phyloP scores from a whole-genome alignment of 2,888 invertebrate genomes.

The Lepetodrilus schrolli region DNA sequence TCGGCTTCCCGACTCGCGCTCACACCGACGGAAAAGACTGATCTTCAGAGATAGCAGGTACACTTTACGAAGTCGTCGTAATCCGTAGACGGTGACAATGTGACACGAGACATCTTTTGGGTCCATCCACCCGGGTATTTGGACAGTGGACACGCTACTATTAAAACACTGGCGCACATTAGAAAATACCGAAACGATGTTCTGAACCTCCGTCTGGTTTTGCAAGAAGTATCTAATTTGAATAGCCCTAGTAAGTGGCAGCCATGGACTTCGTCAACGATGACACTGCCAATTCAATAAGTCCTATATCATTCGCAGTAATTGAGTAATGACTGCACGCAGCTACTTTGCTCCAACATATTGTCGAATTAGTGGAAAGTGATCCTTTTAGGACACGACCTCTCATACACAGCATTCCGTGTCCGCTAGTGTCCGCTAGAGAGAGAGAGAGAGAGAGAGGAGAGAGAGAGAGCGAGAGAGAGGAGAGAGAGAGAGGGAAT shows the following conservation, averaged over 20 bases:
- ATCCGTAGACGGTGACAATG: neutral
- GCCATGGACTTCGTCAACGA: neutral
- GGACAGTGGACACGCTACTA: neutral
- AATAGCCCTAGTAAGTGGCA: neutral
- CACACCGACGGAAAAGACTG: conserved; percentile 29
- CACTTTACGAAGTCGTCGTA: neutral
- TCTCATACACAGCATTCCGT: no score
- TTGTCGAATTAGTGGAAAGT: no score
- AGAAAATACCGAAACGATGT: neutral
- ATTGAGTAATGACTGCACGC: no score
- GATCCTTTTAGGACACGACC: no score
- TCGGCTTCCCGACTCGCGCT: conserved; percentile 7
- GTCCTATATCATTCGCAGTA: no score
- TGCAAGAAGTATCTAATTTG: neutral
- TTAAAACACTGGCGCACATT: neutral
- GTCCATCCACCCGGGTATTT: neutral
- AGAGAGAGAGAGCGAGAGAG: no score
- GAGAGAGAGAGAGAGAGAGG: no score
- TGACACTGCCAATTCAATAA: no score
- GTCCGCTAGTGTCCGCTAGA: no score
- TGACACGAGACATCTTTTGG: neutral
- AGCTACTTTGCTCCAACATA: no score
- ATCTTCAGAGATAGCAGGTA: conserved; percentile 11
- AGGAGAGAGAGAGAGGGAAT: no score
- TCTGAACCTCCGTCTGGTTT: neutral